A percentile compares a stretch with the other conserved stretches of the same genome.
Conservation (phyloP, 2,113 vertebrate species). For the Zingel zingel region DNA sequence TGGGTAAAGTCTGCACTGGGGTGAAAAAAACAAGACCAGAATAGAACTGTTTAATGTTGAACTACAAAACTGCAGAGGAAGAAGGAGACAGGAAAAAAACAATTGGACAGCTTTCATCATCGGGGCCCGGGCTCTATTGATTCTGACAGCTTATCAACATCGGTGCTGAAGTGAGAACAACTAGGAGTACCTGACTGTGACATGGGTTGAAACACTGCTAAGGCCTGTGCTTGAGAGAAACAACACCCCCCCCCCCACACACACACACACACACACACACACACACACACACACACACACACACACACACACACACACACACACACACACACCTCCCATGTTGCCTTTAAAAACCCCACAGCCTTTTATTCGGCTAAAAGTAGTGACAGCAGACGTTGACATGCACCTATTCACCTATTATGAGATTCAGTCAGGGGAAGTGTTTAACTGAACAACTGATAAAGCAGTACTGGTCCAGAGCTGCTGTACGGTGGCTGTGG, state of each 20-base stretch:
- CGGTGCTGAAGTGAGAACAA: conserved; percentile 73
- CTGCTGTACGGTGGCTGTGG: conserved; percentile 32
- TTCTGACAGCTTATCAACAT: conserved; percentile 80
- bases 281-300: too few species aligned
- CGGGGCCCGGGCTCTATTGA: conserved; percentile 51
- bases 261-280: too few species aligned
- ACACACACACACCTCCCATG: neutral
- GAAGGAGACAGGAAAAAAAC: conserved; percentile 18
- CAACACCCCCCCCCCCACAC: neutral
- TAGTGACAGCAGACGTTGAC: conserved; percentile 53
- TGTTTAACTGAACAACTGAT: conserved; percentile 50
- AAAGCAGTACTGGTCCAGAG: conserved; percentile 44
- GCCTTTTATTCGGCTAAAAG: conserved; percentile 57
- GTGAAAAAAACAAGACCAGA: conserved; percentile 39
- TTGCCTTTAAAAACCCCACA: neutral
- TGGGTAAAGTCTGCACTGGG: conserved; percentile 27
- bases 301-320: too few species aligned
- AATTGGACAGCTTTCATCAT: conserved; percentile 67
- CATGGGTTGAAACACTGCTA: conserved; percentile 59
- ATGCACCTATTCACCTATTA: conserved; percentile 55
- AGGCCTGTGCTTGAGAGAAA: conserved; percentile 27
- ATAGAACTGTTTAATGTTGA: conserved; percentile 56
- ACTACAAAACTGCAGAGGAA: conserved; percentile 52
- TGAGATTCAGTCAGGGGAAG: conserved; percentile 43
- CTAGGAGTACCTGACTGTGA: conserved; percentile 62